Percentiles rank a stretch among this genome's conserved stretches.
phyloP scores from a whole-genome alignment of 2,888 invertebrate species.

The Caenorhabditis japonica region DNA sequence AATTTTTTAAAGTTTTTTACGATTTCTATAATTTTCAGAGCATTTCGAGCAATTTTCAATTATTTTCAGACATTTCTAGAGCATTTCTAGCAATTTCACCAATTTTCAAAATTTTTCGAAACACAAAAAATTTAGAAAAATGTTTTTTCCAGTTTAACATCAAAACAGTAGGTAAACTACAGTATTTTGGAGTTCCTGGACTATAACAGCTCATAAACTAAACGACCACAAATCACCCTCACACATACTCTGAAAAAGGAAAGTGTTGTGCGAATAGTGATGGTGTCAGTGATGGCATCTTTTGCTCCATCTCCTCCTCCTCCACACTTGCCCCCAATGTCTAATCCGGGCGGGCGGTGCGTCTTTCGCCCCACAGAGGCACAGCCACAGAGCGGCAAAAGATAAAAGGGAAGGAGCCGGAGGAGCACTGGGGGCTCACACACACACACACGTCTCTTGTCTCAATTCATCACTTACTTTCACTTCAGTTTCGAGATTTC shows the following conservation, averaged over 20 bases:
- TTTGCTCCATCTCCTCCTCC: not conserved
- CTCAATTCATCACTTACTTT: constrained; percentile 37
- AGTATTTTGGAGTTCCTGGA: too few species aligned
- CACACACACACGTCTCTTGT: constrained; percentile 2
- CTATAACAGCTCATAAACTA: too few species aligned
- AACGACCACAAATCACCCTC: too few species aligned
- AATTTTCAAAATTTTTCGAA: too few species aligned
- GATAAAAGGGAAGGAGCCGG: constrained; percentile 10
- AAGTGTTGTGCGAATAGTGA: too few species aligned
- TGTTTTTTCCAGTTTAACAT: too few species aligned
- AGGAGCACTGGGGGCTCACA: too few species aligned
- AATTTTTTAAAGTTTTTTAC: not conserved
- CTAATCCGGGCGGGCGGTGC: constrained; percentile 35
- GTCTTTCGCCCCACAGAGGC: constrained; percentile 1
- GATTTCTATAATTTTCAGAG: not conserved
- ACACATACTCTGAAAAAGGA: too few species aligned
- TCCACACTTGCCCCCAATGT: constrained; percentile 28
- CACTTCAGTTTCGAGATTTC: constrained; percentile 1
- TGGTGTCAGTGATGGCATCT: not conserved
- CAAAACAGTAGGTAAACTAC: too few species aligned
- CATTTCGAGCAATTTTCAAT: not conserved
- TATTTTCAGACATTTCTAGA: not conserved
- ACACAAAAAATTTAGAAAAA: too few species aligned
- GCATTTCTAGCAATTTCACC: too few species aligned
- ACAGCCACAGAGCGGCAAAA: constrained; percentile 24